Conservation (phyloP, 1,140 invertebrate genomes). For the Neomicropteryx cornuta region DNA sequence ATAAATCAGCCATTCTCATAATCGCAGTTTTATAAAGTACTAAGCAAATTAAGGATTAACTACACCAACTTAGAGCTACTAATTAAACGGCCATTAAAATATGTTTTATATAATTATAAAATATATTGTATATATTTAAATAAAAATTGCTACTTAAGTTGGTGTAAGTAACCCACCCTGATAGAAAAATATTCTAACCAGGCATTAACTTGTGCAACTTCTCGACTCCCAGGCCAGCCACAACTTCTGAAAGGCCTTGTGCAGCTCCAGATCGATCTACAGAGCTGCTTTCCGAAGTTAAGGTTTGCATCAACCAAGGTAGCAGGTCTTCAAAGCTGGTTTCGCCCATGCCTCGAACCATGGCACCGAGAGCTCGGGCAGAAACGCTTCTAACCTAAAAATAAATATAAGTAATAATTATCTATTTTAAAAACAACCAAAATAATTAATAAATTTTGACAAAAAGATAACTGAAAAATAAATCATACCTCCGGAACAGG, state of each 20-base stretch:
- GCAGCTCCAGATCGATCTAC: conserved; percentile 96
- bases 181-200: too few relatives aligned
- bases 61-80: too few relatives aligned
- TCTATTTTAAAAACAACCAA: conserved; percentile 1
- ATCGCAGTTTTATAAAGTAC: conserved; percentile 1
- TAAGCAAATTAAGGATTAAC: conserved; percentile 1
- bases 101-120: too few relatives aligned
- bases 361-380: conserved; percentile 88
- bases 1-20: neutral
- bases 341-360: conserved; percentile 95
- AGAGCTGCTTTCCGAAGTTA: conserved; percentile 91
- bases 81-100: too few relatives aligned
- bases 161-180: too few relatives aligned
- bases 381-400: conserved; percentile 74
- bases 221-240: conserved; percentile 88
- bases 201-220: conserved; percentile 97
- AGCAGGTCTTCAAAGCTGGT: conserved; percentile 88
- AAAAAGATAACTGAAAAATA: conserved; percentile 1
- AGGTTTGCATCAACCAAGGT: conserved; percentile 96
- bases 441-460: conserved; percentile 1
- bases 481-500: conserved; percentile 84
- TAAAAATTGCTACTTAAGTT: too few relatives aligned
- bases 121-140: too few relatives aligned
- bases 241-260: conserved; percentile 91
- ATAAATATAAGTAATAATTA: conserved; percentile 7